These are phyloP conservation scores for Gadopsis bispinosus DNA, from an alignment of 2,797 vertebrate species.

Conservation along the genomic window DNA sequence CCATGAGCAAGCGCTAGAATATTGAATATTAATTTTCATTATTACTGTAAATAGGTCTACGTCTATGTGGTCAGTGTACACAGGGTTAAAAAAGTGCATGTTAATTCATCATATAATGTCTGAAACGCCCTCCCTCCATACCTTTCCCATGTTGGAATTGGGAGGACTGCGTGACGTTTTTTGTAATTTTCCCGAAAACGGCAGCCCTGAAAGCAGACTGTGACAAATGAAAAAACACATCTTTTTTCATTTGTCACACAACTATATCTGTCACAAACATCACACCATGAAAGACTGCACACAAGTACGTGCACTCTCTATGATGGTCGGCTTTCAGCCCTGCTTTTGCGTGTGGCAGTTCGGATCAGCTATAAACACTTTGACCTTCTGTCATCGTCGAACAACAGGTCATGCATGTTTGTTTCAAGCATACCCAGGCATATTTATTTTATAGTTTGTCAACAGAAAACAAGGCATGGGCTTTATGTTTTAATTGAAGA, in stretches of 20 bases:
- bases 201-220: no score
- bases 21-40: not conserved
- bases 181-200: not conserved
- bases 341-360: not conserved
- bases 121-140: not conserved
- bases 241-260: not conserved
- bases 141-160: not conserved
- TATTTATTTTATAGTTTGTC: not conserved
- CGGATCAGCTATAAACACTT: not conserved
- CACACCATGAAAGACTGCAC: not conserved
- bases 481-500: not conserved
- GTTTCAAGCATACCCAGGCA: not conserved
- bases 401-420: not conserved
- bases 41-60: not conserved
- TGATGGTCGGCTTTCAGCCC: not conserved
- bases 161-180: not conserved
- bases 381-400: not conserved
- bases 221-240: no score
- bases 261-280: not conserved
- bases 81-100: not conserved
- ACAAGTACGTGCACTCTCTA: not conserved
- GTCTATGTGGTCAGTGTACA: not conserved
- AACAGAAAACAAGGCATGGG: not conserved
- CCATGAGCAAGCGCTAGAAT: no score
- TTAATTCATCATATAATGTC: not conserved